Evolutionary conservation across 2,113 vertebrate genomes (phyloP).

Genomic region (Apistogramma diplotaenia): DNA sequence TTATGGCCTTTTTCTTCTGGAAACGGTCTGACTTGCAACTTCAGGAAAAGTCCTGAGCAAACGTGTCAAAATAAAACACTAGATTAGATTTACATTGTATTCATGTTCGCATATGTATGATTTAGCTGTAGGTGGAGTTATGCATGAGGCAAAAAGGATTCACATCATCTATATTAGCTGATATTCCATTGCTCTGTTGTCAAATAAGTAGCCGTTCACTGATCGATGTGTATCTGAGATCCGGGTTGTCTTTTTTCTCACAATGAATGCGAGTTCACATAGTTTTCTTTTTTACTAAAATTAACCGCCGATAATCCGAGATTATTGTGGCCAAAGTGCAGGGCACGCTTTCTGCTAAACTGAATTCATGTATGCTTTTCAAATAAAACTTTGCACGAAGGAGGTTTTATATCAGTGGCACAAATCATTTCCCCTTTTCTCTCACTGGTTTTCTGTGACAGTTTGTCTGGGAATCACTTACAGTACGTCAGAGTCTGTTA

Average conservation of each 20-base stretch:
- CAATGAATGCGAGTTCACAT: not conserved
- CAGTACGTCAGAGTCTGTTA: not conserved
- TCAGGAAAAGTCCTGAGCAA: not conserved
- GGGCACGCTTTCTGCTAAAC: not conserved
- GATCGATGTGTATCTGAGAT: not conserved
- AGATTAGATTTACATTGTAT: not conserved
- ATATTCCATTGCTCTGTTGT: not conserved
- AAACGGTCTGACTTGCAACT: not conserved
- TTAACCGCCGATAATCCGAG: not conserved
- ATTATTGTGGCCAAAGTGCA: not conserved
- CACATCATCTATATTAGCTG: no score
- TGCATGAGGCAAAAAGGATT: no score
- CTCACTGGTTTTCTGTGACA: not conserved
- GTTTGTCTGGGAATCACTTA: not conserved
- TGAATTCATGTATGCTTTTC: not conserved
- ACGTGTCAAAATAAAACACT: not conserved
- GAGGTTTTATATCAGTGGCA: not conserved
- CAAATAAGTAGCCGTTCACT: not conserved
- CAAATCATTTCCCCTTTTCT: not conserved
- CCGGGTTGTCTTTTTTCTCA: not conserved
- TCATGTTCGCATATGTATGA: no score
- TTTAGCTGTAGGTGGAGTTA: no score
- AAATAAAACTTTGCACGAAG: not conserved
- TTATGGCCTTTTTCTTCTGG: not conserved
- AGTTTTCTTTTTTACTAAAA: not conserved